These are phyloP conservation scores for Hydrophis major DNA, from an alignment of 2,797 vertebrate genomes.

Conservation along the genomic window DNA sequence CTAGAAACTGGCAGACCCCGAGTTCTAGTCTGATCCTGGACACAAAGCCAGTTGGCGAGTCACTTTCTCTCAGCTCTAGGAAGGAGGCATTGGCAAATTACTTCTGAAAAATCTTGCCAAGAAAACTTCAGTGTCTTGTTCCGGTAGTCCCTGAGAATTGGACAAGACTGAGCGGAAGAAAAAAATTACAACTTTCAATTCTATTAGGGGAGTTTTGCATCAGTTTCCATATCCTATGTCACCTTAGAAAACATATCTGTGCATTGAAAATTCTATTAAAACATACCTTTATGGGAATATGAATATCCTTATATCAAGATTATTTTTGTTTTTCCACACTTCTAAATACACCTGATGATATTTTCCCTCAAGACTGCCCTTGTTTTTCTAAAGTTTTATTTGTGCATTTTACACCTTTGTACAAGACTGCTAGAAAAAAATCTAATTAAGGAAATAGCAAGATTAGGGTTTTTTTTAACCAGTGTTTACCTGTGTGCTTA, in stretches of 20 bases:
- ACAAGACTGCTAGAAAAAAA: neutral
- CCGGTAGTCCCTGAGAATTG: neutral
- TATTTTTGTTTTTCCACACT: neutral
- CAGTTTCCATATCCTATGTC: neutral
- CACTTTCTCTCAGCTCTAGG: neutral
- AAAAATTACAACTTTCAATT: neutral
- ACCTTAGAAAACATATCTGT: neutral
- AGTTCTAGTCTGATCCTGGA: neutral
- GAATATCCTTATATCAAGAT: no score
- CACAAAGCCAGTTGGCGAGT: neutral
- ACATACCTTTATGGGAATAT: neutral
- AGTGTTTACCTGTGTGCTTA: neutral
- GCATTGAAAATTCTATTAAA: neutral
- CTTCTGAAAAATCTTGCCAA: neutral
- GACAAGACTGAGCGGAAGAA: neutral
- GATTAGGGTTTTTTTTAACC: neutral
- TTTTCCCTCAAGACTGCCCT: neutral
- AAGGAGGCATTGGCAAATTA: neutral
- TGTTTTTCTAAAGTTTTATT: neutral
- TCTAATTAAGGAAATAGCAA: neutral
- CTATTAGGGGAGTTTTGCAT: neutral
- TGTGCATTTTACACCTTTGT: neutral
- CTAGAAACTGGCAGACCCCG: neutral
- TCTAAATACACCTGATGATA: neutral
- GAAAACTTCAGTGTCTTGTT: neutral